Percentiles rank a stretch among this genome's conserved stretches.
phyloP scores from a whole-genome alignment of 2,888 invertebrate species.

The Digitonthophagus gazella region DNA sequence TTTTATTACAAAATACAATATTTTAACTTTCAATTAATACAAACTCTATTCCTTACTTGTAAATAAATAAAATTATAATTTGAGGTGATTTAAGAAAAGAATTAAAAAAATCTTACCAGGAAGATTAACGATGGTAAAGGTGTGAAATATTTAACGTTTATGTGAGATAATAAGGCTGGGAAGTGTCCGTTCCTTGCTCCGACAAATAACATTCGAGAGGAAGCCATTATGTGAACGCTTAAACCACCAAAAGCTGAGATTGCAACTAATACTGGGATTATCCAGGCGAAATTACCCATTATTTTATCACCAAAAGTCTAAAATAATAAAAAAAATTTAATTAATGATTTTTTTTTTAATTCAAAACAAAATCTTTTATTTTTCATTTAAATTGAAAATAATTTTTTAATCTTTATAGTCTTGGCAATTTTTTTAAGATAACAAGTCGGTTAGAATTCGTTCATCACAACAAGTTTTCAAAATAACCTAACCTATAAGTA shows the following conservation, averaged over 20 bases:
- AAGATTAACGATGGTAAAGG: slow-evolving; percentile 81
- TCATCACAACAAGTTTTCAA: too few relatives aligned
- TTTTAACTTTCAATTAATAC: too few relatives aligned
- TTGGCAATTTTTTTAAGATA: too few relatives aligned
- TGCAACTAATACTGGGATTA: slow-evolving; percentile 89
- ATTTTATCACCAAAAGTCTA: slow-evolving; percentile 82
- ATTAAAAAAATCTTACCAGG: slow-evolving; percentile 59
- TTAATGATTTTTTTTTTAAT: neutral
- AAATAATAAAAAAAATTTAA: slow-evolving; percentile 29
- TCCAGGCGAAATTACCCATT: slow-evolving; percentile 72
- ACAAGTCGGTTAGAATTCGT: too few relatives aligned
- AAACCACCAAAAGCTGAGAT: slow-evolving; percentile 90
- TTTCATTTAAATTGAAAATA: neutral
- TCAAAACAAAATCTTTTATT: neutral
- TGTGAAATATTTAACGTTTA: slow-evolving; percentile 71
- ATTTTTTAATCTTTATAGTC: too few relatives aligned
- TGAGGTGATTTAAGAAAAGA: neutral
- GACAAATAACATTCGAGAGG: slow-evolving; percentile 87
- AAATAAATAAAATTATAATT: neutral
- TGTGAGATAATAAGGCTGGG: slow-evolving; percentile 75
- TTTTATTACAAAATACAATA: too few relatives aligned
- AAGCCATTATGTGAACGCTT: slow-evolving; percentile 94
- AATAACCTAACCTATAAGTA: too few relatives aligned
- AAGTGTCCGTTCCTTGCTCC: slow-evolving; percentile 89
- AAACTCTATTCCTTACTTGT: too few relatives aligned